phyloP scores from a whole-genome alignment of 2,888 invertebrate species.

The Himalopsyche japonica region DNA sequence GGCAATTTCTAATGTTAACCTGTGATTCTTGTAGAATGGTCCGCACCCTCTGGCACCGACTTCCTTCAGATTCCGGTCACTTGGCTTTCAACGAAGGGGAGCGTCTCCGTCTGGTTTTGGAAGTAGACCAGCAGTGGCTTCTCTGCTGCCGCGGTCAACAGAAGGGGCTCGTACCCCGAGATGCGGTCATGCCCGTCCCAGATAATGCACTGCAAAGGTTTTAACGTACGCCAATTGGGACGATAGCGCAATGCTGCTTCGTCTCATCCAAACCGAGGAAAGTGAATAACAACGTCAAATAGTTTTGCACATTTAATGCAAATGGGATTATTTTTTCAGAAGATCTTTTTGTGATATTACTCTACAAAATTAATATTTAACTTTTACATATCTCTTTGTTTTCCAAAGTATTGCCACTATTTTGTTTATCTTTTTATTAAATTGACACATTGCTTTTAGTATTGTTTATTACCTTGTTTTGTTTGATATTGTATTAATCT shows the following conservation, averaged over 20 bases:
- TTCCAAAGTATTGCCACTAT: no score
- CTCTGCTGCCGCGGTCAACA: conserved; percentile 76
- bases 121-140: conserved; percentile 76
- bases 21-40: conserved; percentile 61
- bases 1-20: background rate
- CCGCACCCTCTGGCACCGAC: conserved; percentile 71
- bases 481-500: background rate
- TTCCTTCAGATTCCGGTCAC: conserved; percentile 78
- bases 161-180: conserved; percentile 75
- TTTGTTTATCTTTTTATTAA: background rate
- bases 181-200: conserved; percentile 62
- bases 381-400: no score
- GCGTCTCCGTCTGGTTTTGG: conserved; percentile 70
- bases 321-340: background rate
- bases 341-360: background rate
- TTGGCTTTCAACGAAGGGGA: conserved; percentile 79
- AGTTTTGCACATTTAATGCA: background rate
- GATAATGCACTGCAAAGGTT: conserved; percentile 38
- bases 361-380: no score
- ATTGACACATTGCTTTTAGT: background rate
- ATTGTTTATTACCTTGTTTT: no score
- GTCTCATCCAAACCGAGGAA: background rate
- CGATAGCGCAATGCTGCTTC: background rate
- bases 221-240: conserved; percentile 24
- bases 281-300: background rate